Evolutionary conservation across 2,797 vertebrate species (phyloP).

Genomic region (Phoxinus dragarum): DNA sequence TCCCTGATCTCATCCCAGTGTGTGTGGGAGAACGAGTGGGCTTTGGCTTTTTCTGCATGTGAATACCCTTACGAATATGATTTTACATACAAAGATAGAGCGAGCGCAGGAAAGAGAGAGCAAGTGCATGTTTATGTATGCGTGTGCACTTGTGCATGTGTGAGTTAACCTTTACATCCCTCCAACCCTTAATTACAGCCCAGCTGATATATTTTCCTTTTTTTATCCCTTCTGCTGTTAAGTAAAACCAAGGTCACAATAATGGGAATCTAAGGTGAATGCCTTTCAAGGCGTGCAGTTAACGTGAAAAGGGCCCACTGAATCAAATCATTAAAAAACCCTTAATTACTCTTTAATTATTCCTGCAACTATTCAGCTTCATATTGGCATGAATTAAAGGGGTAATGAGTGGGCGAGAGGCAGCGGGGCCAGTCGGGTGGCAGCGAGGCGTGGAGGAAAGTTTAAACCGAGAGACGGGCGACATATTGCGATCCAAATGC

Average conservation of each 20-base stretch:
- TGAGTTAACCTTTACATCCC: conserved; percentile 78
- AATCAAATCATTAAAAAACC: conserved; percentile 87
- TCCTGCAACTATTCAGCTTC: conserved; percentile 74
- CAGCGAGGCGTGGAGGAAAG: conserved; percentile 76
- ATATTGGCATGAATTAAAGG: conserved; percentile 66
- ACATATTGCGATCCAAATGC: conserved; percentile 64
- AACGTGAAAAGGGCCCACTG: conserved; percentile 80
- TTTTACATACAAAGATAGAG: conserved; percentile 69
- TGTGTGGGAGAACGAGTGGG: conserved; percentile 42
- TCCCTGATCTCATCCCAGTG: conserved; percentile 40
- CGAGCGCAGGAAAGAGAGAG: conserved; percentile 66
- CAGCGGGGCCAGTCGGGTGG: conserved; percentile 66
- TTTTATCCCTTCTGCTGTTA: conserved; percentile 59
- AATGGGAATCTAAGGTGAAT: conserved; percentile 83
- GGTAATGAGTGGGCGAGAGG: conserved; percentile 73
- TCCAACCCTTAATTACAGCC: conserved; percentile 76
- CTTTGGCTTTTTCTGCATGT: conserved; percentile 36
- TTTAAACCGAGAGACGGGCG: conserved; percentile 71
- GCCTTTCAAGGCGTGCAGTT: conserved; percentile 77
- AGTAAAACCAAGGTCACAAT: conserved; percentile 83
- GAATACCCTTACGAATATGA: conserved; percentile 76
- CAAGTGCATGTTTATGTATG: conserved; percentile 64
- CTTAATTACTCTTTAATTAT: conserved; percentile 87
- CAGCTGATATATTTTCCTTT: conserved; percentile 67
- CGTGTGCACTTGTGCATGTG: conserved; percentile 56